Evolutionary conservation across 2,888 invertebrate species (phyloP), one percentile per base, ranked within the genome.

Genomic region (Synergus japonicus): DNA sequence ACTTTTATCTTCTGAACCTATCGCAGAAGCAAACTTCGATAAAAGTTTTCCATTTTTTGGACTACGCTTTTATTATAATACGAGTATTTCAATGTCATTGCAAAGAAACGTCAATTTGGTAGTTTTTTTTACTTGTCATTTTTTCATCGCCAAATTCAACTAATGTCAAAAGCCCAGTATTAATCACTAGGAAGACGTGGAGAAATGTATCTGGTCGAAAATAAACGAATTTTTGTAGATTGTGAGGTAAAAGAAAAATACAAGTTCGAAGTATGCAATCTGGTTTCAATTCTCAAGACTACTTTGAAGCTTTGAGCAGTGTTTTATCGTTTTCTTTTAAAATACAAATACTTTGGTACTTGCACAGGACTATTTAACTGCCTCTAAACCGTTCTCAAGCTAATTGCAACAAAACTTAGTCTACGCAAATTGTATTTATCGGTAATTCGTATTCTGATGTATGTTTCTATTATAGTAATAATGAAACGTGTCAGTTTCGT

Each of bases 281-380:
- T 73, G 54, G 73, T 73, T 73, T 73, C 54, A n/a, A 41, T 73
- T 54, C 15, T 54, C 73, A 73, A 54, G n/a, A 73, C 73, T 73
- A 73, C 73, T 29, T 73, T 13, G 29, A 29, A 73, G 49, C 54
- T 73, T 73, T 73, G 73, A 73, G 73, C 73, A 73, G 73, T 54
- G 54, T 37, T 73, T 37, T 37, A 37, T 37, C 12, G 18, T 67
- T 18, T 22, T 44, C 18, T 67, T 67, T 67, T 9, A 69, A 46
- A 73, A 37, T 73, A 29, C 73, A 73, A 73, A 73, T 73, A 73
- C 54, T 73, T 73, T 73, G 73, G 73, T 73, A 73, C 49, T 73
- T 49, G 54, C 41, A 73, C 73, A 73, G 54, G 73, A 37, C 54
- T 54, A 73, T 73, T 73, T 37, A 73, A 73, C 37, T 73, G 73